phyloP scores from a whole-genome alignment of 2,113 vertebrate genomes.

The Apistogramma diplotaenia region DNA sequence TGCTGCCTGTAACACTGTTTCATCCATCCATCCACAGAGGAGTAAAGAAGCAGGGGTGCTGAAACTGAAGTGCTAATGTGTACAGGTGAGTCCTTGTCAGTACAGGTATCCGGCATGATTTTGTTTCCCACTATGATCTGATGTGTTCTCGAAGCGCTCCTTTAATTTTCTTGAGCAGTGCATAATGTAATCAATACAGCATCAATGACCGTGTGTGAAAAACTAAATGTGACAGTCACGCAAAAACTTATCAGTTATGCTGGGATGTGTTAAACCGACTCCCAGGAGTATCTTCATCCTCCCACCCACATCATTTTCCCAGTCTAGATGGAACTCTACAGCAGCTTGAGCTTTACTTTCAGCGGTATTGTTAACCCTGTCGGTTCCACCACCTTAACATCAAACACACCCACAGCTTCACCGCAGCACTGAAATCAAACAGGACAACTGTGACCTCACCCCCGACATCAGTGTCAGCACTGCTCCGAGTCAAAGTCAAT shows the following conservation, averaged over 20 bases:
- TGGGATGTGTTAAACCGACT: background rate
- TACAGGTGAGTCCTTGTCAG: no score
- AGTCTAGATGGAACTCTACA: background rate
- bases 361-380: background rate
- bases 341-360: background rate
- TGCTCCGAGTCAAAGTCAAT: background rate
- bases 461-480: background rate
- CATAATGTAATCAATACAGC: background rate
- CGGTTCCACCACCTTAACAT: background rate
- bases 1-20: no score
- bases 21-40: no score
- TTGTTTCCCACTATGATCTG: no score
- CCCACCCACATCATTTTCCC: background rate
- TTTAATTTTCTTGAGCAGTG: no score
- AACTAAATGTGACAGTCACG: background rate
- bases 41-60: no score
- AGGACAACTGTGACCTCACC: background rate
- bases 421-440: background rate
- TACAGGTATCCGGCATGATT: no score
- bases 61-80: no score
- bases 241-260: background rate
- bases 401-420: background rate
- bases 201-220: background rate
- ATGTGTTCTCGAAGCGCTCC: no score
- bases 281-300: background rate